These are phyloP conservation scores for Adoxophyes honmai DNA, from an alignment of 1,140 invertebrate genomes.

Conservation along the genomic window DNA sequence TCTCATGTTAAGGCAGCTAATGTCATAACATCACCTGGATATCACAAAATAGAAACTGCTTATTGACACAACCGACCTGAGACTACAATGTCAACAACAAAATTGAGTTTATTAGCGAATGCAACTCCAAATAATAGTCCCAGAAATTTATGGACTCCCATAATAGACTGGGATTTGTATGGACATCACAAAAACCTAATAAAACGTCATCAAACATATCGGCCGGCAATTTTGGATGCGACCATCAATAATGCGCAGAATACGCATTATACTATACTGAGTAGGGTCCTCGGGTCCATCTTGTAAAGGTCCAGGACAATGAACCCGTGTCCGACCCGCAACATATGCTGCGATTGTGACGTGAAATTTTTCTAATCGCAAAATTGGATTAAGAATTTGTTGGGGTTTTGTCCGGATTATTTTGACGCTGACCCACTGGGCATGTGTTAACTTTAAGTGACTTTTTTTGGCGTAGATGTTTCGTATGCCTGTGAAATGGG, in stretches of 20 bases:
- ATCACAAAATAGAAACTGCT: too few relatives aligned
- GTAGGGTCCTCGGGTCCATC: slow-evolving; percentile 30
- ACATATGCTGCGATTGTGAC: slow-evolving; percentile 41
- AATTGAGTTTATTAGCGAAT: slow-evolving; percentile 21
- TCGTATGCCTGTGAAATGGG: too few relatives aligned
- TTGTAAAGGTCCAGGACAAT: slow-evolving; percentile 56
- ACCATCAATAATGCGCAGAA: slow-evolving; percentile 48
- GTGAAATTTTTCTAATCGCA: slow-evolving; percentile 48
- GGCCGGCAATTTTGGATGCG: slow-evolving; percentile 47
- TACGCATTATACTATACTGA: slow-evolving; percentile 27
- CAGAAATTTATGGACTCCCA: slow-evolving; percentile 52
- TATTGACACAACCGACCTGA: too few relatives aligned
- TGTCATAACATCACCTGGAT: too few relatives aligned
- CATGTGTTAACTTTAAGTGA: not conserved
- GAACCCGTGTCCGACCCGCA: slow-evolving; percentile 28
- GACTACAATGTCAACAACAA: not conserved
- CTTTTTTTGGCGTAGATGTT: too few relatives aligned
- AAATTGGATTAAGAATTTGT: slow-evolving; percentile 67
- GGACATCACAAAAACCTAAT: slow-evolving; percentile 38
- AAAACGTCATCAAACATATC: slow-evolving; percentile 34
- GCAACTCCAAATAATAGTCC: slow-evolving; percentile 18
- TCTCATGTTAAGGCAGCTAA: too few relatives aligned
- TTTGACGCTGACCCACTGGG: slow-evolving; percentile 42
- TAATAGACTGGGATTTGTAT: slow-evolving; percentile 49
- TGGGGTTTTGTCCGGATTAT: slow-evolving; percentile 46